phyloP scores from a whole-genome alignment of 2,113 vertebrate genomes.

The Melanostigma gelatinosum region DNA sequence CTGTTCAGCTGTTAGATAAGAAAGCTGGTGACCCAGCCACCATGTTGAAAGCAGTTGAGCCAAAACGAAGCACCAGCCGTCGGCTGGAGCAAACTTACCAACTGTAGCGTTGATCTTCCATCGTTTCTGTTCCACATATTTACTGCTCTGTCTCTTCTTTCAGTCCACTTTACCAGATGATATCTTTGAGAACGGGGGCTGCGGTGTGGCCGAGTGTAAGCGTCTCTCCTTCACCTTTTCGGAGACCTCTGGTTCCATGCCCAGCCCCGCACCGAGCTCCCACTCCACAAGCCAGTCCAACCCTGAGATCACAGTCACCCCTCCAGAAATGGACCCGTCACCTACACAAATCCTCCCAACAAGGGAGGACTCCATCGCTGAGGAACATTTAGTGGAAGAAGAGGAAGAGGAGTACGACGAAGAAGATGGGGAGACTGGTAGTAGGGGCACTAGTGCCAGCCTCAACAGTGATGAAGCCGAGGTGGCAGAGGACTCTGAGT shows the following conservation, averaged over 20 bases:
- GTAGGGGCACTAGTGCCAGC: constrained; percentile 69
- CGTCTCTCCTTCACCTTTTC: constrained; percentile 92
- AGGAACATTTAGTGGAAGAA: constrained; percentile 70
- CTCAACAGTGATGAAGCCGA: constrained; percentile 76
- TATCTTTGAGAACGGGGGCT: constrained; percentile 88
- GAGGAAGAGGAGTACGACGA: constrained; percentile 72
- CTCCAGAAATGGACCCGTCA: constrained; percentile 79
- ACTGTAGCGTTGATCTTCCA: neutral
- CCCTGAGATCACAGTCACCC: constrained; percentile 88
- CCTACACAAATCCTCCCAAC: constrained; percentile 61
- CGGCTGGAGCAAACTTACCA: neutral
- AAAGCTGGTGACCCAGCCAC: neutral
- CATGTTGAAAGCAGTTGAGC: neutral
- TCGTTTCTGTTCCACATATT: constrained; percentile 12
- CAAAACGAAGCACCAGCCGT: neutral
- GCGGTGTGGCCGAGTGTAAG: constrained; percentile 84
- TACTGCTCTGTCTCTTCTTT: constrained; percentile 43
- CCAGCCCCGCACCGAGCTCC: constrained; percentile 78
- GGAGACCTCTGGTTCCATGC: constrained; percentile 82
- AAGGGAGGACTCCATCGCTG: constrained; percentile 67
- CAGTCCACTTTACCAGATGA: constrained; percentile 93
- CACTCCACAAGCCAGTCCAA: constrained; percentile 82
- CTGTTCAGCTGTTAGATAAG: neutral
- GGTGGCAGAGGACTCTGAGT: constrained; percentile 76
- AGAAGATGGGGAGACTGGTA: constrained; percentile 64